Evolutionary conservation across 2,888 invertebrate species (phyloP).

Genomic region (Lepidocyrtinus sp.): DNA sequence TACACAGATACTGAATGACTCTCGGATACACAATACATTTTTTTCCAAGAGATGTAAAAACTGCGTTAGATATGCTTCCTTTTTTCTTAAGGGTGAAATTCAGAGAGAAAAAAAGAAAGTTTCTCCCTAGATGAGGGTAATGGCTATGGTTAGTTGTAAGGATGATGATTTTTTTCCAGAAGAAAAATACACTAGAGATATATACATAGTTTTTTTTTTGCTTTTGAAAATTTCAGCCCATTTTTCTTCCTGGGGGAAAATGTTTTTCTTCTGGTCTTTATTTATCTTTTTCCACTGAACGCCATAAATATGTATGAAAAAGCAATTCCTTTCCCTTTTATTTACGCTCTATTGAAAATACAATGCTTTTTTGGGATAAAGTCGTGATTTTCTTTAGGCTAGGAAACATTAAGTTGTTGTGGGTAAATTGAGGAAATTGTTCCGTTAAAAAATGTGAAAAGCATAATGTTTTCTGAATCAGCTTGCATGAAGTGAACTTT

Average conservation of each 20-base stretch:
- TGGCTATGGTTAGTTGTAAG: too few species aligned
- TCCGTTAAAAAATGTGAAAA: background rate
- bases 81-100: background rate
- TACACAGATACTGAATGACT: background rate
- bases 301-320: too few species aligned
- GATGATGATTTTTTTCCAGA: background rate
- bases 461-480: too few species aligned
- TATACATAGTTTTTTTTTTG: background rate
- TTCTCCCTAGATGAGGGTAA: background rate
- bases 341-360: background rate
- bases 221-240: background rate
- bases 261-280: background rate
- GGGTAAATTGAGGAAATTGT: background rate
- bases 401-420: background rate
- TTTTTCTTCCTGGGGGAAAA: background rate
- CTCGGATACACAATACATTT: background rate
- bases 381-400: background rate
- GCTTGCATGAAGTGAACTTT: too few species aligned
- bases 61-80: constrained; percentile 2
- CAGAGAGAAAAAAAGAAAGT: background rate
- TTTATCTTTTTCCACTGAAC: background rate
- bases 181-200: background rate
- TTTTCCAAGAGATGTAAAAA: constrained; percentile 1
- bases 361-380: background rate
- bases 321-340: background rate